phyloP scores from a whole-genome alignment of 2,113 vertebrate genomes.

The Carettochelys insculpta region DNA sequence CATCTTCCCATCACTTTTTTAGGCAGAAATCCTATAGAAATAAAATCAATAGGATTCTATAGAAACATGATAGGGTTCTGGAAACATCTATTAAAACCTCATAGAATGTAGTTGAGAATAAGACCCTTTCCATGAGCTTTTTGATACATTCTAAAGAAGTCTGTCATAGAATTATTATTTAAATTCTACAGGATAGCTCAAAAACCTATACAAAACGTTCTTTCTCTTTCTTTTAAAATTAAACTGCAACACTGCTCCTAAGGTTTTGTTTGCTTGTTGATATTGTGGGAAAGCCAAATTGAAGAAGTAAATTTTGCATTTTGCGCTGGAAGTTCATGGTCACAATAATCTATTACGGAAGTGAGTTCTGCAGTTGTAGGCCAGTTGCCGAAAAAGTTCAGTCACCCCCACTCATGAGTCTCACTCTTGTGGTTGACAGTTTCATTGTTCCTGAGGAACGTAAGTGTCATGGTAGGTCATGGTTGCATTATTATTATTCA shows the following conservation, averaged over 20 bases:
- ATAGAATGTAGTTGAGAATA: not conserved
- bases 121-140: not conserved
- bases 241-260: not conserved
- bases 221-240: not conserved
- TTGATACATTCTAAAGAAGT: not conserved
- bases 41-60: not conserved
- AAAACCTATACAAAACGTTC: not conserved
- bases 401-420: slow-evolving; percentile 61
- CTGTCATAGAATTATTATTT: not conserved
- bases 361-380: slow-evolving; percentile 49
- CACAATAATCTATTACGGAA: slow-evolving; percentile 64
- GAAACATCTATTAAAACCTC: not conserved
- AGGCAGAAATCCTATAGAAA: not conserved
- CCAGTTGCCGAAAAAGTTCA: slow-evolving; percentile 64
- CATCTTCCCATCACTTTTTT: not conserved
- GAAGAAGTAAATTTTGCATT: slow-evolving; percentile 41
- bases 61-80: not conserved
- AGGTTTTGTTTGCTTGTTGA: slow-evolving; percentile 16
- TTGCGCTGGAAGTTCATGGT: slow-evolving; percentile 28
- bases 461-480: slow-evolving; percentile 76
- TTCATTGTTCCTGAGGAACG: slow-evolving; percentile 71
- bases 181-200: not conserved
- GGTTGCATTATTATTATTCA: slow-evolving; percentile 73
- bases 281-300: slow-evolving; percentile 35
- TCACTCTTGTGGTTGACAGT: slow-evolving; percentile 69